These are phyloP conservation scores for Vannuccia rotundouncinata DNA, from an alignment of 2,888 invertebrate species.

Conservation along the genomic window DNA sequence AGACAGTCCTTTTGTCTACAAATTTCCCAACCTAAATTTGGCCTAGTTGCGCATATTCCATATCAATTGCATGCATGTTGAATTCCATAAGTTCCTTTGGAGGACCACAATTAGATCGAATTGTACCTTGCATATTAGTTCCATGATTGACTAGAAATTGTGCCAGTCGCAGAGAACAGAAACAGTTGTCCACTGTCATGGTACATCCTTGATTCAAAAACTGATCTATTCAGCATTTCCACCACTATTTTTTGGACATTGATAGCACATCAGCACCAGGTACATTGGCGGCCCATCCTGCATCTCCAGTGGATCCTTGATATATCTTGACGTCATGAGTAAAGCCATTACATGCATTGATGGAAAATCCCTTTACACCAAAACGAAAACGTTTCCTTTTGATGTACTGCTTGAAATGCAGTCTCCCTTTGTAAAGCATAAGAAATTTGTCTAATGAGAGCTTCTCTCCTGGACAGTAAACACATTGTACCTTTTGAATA, in stretches of 20 bases:
- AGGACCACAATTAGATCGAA: slow-evolving; percentile 22
- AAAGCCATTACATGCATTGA: slow-evolving; percentile 7
- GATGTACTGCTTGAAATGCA: slow-evolving; percentile 29
- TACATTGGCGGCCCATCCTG: slow-evolving; percentile 16
- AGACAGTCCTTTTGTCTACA: slow-evolving; percentile 19
- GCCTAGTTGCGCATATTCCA: slow-evolving; percentile 22
- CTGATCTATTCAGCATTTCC: slow-evolving; percentile 22
- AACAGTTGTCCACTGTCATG: slow-evolving; percentile 1
- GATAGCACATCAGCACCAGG: slow-evolving; percentile 16
- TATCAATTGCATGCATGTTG: slow-evolving; percentile 30
- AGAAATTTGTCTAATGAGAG: slow-evolving; percentile 28
- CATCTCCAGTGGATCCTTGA: slow-evolving; percentile 19
- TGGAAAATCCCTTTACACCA: not conserved
- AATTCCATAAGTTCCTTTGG: slow-evolving; percentile 27
- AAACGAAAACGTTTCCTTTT: slow-evolving; percentile 26
- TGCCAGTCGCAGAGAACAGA: slow-evolving; percentile 6
- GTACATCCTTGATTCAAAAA: slow-evolving; percentile 13
- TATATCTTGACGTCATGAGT: slow-evolving; percentile 13
- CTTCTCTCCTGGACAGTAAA: slow-evolving; percentile 13
- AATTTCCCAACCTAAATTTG: slow-evolving; percentile 28
- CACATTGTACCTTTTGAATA: slow-evolving; percentile 18
- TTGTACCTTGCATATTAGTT: slow-evolving; percentile 14
- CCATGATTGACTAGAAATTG: slow-evolving; percentile 17
- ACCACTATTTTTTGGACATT: slow-evolving; percentile 20
- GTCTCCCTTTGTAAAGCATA: slow-evolving; percentile 25